Evolutionary conservation across 2,888 invertebrate genomes (phyloP), one percentile per base, ranked within the genome.

Genomic region (Orthonychiurus folsomi): DNA sequence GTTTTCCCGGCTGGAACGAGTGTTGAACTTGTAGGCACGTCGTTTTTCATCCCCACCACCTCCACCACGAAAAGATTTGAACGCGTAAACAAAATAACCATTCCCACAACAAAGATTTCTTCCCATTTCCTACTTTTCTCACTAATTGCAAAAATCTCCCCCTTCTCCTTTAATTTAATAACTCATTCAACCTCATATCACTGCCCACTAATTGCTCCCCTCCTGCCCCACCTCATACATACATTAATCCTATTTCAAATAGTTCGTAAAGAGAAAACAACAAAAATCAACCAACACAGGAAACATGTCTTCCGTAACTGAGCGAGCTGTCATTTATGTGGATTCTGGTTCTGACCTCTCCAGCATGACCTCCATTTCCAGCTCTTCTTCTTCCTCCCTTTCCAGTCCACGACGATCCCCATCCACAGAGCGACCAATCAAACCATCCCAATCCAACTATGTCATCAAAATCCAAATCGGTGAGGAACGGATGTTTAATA

Each of bases 251-350:
- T n/a, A n/a, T n/a, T n/a, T n/a, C n/a, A n/a, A n/a, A n/a, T 26
- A 27, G 2, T n/a, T 26, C 27, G 12, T 56, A 24, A 25, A 25
- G 25, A 25, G n/a, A 18, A 21, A 53, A 15, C 55, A 55, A 2
- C 55, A 24, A 55, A 18, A 12, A 12, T 20, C 56, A 37, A 15
- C 37, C 37, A 37, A 37, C 37, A 37, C 5, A 37, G 37, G 5
- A 37, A 37, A 26, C 23, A 63, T 27, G n/a, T 59, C 59, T 69
- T 64, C 69, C 15, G 63, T 66, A 5, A 60, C 67, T 1, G 70
- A 70, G 56, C 59, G 73, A 63, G 73, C 71, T 24, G 70, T 73
- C 23, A 71, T 73, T 63, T 73, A 73, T 55, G 73, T 73, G 15
- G 73, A 73, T 61, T 69, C 71, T 2, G 69, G 67, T 1, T 50